Evolutionary conservation across 2,113 vertebrate genomes (phyloP).

Genomic region (Pogonocichla stellata): DNA sequence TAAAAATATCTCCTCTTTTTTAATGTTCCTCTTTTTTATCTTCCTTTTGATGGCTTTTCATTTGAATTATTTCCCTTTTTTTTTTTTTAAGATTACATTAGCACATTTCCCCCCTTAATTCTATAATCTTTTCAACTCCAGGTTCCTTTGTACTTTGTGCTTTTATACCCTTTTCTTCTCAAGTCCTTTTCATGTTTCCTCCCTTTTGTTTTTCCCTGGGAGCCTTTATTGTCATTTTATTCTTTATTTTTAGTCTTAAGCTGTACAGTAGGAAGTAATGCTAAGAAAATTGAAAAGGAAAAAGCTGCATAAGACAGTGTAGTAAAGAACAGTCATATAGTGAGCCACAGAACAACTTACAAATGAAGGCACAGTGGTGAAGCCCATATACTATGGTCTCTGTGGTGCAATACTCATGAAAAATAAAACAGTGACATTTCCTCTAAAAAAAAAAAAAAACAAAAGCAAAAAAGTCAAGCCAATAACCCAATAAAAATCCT

Average conservation of each 20-base stretch:
- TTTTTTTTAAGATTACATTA: conserved; percentile 61
- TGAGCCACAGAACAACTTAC: conserved; percentile 20
- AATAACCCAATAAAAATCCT: not conserved
- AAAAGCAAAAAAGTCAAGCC: not conserved
- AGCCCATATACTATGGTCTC: conserved; percentile 1
- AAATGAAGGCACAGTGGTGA: conserved; percentile 18
- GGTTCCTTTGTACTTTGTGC: conserved; percentile 58
- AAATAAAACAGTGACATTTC: conserved; percentile 60
- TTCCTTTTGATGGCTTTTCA: conserved; percentile 52
- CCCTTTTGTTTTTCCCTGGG: conserved; percentile 69
- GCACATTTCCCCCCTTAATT: conserved; percentile 62
- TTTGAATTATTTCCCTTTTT: conserved; percentile 41
- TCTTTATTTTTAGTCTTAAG: conserved; percentile 63
- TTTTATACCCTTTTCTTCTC: conserved; percentile 70
- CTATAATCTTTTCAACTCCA: conserved; percentile 64
- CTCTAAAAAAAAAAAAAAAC: not conserved
- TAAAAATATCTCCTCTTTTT: conserved; percentile 34
- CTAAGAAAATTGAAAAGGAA: conserved; percentile 56
- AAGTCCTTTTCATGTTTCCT: conserved; percentile 70
- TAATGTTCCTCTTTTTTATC: conserved; percentile 45
- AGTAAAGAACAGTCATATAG: conserved; percentile 18
- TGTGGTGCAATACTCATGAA: conserved; percentile 34
- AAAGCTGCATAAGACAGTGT: not conserved
- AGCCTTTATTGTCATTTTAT: conserved; percentile 67
- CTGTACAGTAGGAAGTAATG: conserved; percentile 57